phyloP scores from a whole-genome alignment of 2,113 vertebrate genomes.

The Mesembrinibis cayennensis region DNA sequence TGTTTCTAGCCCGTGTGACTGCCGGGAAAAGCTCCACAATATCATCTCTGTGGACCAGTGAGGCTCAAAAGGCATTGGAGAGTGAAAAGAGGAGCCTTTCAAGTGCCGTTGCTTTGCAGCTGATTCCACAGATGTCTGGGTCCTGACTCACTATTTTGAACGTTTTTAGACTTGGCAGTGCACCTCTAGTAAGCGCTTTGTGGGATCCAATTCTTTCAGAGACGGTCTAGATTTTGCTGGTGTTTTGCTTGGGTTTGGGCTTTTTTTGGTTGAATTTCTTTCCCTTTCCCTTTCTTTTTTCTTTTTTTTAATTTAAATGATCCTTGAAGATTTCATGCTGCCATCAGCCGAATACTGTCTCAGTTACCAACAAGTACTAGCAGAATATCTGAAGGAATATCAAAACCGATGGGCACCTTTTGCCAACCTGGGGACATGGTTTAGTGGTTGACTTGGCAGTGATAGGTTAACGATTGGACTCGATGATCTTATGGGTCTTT shows the following conservation, averaged over 20 bases:
- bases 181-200: background rate
- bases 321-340: background rate
- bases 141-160: background rate
- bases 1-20: background rate
- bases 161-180: background rate
- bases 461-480: too few relatives aligned
- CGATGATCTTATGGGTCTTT: too few relatives aligned
- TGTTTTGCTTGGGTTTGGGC: background rate
- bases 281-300: too few relatives aligned
- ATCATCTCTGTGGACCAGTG: background rate
- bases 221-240: background rate
- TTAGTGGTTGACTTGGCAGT: too few relatives aligned
- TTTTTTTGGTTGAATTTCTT: background rate
- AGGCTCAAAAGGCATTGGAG: background rate
- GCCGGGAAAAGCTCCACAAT: background rate
- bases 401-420: background rate
- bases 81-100: background rate
- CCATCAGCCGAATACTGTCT: fast-evolving
- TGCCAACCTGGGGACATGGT: background rate
- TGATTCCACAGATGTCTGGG: background rate
- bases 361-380: background rate
- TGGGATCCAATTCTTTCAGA: background rate
- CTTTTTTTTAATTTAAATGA: background rate
- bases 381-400: background rate
- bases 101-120: background rate